Evolutionary conservation across 2,888 invertebrate genomes (phyloP), one percentile per base, ranked within the genome.

Genomic region (Artemia sp.): DNA sequence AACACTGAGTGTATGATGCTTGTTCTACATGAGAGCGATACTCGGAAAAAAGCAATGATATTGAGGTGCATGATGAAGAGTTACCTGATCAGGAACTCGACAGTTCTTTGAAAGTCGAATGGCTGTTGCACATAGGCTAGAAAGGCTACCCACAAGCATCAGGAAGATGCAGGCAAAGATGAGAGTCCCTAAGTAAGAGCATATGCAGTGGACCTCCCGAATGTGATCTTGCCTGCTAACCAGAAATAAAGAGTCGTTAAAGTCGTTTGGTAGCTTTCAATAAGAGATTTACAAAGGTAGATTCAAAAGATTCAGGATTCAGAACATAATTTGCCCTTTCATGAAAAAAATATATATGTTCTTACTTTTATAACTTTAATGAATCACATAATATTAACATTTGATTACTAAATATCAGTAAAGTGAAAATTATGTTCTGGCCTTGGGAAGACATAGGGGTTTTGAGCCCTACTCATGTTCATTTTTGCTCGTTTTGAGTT

Each of bases 291-390:
- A 2, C 53, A 53, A 53, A n/a, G 53, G 53, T 53, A 53, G 12
- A 53, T n/a, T n/a, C 53, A n/a, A 53, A 53, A 53, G 53, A 53
- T 53, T n/a, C 53, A 53, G 53, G 3, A 53, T 53, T n/a, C n/a
- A n/a, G n/a, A n/a, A n/a, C n/a, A n/a, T n/a, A n/a, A n/a, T n/a
- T n/a, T n/a, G n/a, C n/a, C n/a, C n/a, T n/a, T n/a, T n/a, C n/a
- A n/a, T n/a, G n/a, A n/a, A n/a, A n/a, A n/a, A n/a, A n/a, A n/a
- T n/a, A n/a, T n/a, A n/a, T n/a, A n/a, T n/a, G n/a, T n/a, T n/a
- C n/a, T n/a, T n/a, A n/a, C n/a, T n/a, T n/a, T n/a, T n/a, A n/a
- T n/a, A n/a, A n/a, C n/a, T n/a, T n/a, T n/a, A n/a, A n/a, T n/a
- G n/a, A n/a, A n/a, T n/a, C n/a, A n/a, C n/a, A n/a, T n/a, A n/a